These are phyloP conservation scores for Lethenteron camtschaticum DNA, from an alignment of 2,113 vertebrate species.

Conservation along the genomic window DNA sequence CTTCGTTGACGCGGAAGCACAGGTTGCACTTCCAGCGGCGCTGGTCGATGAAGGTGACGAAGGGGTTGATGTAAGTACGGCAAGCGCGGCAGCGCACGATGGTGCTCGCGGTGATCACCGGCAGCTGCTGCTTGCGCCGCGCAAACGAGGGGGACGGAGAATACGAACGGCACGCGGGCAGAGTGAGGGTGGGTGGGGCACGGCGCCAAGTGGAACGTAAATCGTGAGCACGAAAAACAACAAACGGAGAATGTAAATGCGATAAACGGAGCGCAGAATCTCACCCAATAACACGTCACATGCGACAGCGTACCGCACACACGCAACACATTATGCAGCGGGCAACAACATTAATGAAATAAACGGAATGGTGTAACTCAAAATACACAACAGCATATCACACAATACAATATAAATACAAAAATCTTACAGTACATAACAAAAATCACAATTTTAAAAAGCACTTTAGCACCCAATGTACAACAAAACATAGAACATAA, in stretches of 20 bases:
- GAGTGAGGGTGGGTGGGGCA: too few relatives aligned
- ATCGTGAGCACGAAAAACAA: neutral
- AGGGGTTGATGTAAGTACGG: slow-evolving; percentile 87
- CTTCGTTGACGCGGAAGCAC: slow-evolving; percentile 81
- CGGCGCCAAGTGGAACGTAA: slow-evolving; percentile 10
- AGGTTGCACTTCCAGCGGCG: slow-evolving; percentile 92
- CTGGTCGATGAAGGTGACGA: slow-evolving; percentile 77
- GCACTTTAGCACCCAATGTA: too few relatives aligned
- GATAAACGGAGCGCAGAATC: neutral
- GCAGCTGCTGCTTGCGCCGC: slow-evolving; percentile 40
- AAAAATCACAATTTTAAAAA: too few relatives aligned
- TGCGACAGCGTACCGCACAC: neutral
- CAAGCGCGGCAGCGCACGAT: slow-evolving; percentile 92
- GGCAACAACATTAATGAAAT: too few relatives aligned
- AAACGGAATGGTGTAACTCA: too few relatives aligned
- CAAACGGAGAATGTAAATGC: neutral
- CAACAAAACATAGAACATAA: too few relatives aligned
- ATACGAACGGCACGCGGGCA: too few relatives aligned
- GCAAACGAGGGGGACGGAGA: too few relatives aligned
- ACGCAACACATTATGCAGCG: neutral
- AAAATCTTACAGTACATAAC: too few relatives aligned
- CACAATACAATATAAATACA: too few relatives aligned
- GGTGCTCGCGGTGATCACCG: slow-evolving; percentile 83
- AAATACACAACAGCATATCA: too few relatives aligned
- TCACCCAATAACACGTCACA: neutral